phyloP scores from a whole-genome alignment of 2,113 vertebrate genomes.

The Pogona vitticeps region DNA sequence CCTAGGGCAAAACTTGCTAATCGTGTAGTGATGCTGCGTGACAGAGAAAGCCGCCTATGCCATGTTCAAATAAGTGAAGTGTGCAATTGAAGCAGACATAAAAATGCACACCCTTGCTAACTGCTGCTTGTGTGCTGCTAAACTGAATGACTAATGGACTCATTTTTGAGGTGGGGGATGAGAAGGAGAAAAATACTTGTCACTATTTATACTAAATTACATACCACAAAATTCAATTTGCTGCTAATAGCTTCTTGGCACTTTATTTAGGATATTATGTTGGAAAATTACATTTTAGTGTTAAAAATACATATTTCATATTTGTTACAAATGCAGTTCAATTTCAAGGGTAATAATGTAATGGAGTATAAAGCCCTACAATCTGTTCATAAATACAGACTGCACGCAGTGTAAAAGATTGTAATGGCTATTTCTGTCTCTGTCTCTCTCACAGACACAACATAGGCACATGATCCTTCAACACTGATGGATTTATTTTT shows the following conservation, averaged over 20 bases:
- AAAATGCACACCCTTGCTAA: conserved; percentile 71
- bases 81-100: conserved; percentile 78
- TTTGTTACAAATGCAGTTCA: conserved; percentile 55
- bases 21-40: conserved; percentile 61
- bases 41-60: conserved; percentile 75
- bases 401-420: conserved; percentile 37
- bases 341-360: conserved; percentile 56
- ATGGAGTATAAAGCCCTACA: conserved; percentile 44
- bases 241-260: conserved; percentile 69
- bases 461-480: conserved; percentile 24
- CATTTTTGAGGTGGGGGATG: background rate
- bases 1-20: conserved; percentile 75
- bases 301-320: conserved; percentile 61
- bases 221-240: conserved; percentile 73
- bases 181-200: conserved; percentile 47
- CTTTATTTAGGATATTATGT: conserved; percentile 70
- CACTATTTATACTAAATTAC: conserved; percentile 73
- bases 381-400: conserved; percentile 62
- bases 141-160: conserved; percentile 72
- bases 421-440: conserved; percentile 41
- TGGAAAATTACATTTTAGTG: conserved; percentile 70
- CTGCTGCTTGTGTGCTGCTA: conserved; percentile 67
- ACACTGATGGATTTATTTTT: conserved; percentile 7
- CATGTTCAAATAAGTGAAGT: conserved; percentile 77
- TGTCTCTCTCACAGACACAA: conserved; percentile 12